Base-by-base conservation (phyloP, 1,140 invertebrate genomes). In the Camponotus floridanus region DNA sequence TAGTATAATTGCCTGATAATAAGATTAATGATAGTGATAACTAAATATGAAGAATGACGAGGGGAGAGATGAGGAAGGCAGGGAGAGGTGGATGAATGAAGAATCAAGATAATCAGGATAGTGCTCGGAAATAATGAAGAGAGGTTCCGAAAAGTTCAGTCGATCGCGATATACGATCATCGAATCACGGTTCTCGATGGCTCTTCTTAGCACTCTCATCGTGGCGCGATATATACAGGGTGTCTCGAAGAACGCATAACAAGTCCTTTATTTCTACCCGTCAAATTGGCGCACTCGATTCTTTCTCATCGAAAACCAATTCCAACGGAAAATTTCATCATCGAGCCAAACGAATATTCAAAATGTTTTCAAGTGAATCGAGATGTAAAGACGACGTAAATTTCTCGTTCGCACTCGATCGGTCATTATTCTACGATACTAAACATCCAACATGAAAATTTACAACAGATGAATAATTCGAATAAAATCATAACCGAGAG, bases 1-100 rank as follows among this genome's bases (percentile, higher is more conserved):
- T 85, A 90, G 86, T 91, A 26, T 26, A 89, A 76, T 91, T 65
- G 57, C 57, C 79, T 85, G 61, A 85, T 90, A 88, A 86, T 90
- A 83, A 88, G 87, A 85, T 70, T 78, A 89, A 87, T 79, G 86
- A 91, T 89, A 86, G 71, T 88, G 64, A 80, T 88, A 88, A 78
- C 76, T 81, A 61, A 86, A 71, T 88, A 76, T 71, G 91, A 89
- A 91, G 78, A 86, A 87, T 87, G 80, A 79, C 86, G 86, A 85
- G 68, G 70, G 39, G 55, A 26, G 31, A 57, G n/a, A 48, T 33
- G 18, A 55, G 71, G 57, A 11, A 36, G 39, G 42, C 79, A 42
- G 42, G 9, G 26, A 15, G 13, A 51, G 15, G 13, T 51, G 3
- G 21, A 76, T 39, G 31, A 39, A 9, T 7, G 3, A 15, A 9